phyloP scores from a whole-genome alignment of 2,888 invertebrate species.

The Sminthurides aquaticus region DNA sequence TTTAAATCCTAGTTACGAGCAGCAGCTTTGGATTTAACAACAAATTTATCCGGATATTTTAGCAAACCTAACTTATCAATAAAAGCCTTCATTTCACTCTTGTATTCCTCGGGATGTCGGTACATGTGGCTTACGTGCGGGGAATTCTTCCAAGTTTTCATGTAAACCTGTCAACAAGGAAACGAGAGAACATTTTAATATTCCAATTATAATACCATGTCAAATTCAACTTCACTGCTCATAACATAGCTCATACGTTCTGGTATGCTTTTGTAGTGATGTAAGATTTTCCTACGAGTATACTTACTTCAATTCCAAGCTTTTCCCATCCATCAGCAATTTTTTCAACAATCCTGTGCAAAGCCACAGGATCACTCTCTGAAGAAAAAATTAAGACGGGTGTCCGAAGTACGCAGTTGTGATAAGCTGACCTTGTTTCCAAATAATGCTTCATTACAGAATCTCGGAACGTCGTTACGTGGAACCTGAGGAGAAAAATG shows the following conservation, averaged over 20 bases:
- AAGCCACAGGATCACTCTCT: conserved; percentile 67
- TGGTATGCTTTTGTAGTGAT: no score
- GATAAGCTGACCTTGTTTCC: conserved; percentile 72
- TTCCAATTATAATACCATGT: not conserved
- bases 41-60: conserved; percentile 44
- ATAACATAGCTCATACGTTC: no score
- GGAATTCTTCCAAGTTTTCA: conserved; percentile 67
- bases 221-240: no score
- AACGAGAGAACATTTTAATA: not conserved
- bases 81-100: conserved; percentile 55
- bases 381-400: conserved; percentile 68
- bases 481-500: conserved; percentile 55
- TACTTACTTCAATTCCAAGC: conserved; percentile 50
- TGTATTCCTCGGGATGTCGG: conserved; percentile 60
- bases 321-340: conserved; percentile 68
- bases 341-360: conserved; percentile 61
- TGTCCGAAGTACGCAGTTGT: conserved; percentile 63
- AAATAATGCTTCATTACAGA: conserved; percentile 76
- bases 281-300: not conserved
- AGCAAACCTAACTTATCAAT: conserved; percentile 52
- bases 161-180: conserved; percentile 52
- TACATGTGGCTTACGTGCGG: conserved; percentile 64
- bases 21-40: conserved; percentile 4
- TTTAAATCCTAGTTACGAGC: conserved; percentile 1
- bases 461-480: conserved; percentile 72